Base-by-base conservation (phyloP, 2,113 vertebrate species). In the Bambusicola thoracicus region DNA sequence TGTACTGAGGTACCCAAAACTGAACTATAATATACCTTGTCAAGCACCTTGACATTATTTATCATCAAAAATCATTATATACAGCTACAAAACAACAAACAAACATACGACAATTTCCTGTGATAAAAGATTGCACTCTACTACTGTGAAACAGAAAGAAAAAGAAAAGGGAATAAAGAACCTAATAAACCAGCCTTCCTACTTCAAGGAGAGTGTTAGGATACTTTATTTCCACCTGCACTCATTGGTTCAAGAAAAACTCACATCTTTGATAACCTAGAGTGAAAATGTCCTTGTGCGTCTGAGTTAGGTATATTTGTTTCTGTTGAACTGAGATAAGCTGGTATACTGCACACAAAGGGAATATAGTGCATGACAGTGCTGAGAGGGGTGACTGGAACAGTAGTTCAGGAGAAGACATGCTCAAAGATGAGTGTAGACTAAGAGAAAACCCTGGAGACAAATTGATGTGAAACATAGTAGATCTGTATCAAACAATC, bases 351-450 rank as follows among this genome's bases (percentile, higher is more conserved):
- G 34, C 46, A 49, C 36, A 53, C 66, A 62, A 85, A 69, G 61
- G 65, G 69, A 70, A 55, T 5, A 6, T 19, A 8, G 8, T 1
- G 0, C 22, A 40, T 11, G 48, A 34, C 58, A 53, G n/a, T 6
- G 53, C 56, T 56, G 49, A 65, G 62, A 63, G 75, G 24, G 30
- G 49, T 46, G 44, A 25, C 34, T 32, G 34, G n/a, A 27, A 53
- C 68, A 36, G 11, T 16, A 11, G 16, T 29, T 25, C 58, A 77
- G 27, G 38, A 70, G 51, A 10, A 36, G 48, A 87, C 24, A 8
- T 4, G 0, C 40, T 19, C 13, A 27, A 32, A 75, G 22, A 43
- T 0, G 1, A 69, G 10, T 30, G 25, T 2, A 13, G 36, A 7
- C 43, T 46, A 17, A 81, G 40, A 65, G 58, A 58, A 76, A 73